Evolutionary conservation across 2,888 invertebrate species (phyloP).

Genomic region (Hirtodrosophila alboralis): DNA sequence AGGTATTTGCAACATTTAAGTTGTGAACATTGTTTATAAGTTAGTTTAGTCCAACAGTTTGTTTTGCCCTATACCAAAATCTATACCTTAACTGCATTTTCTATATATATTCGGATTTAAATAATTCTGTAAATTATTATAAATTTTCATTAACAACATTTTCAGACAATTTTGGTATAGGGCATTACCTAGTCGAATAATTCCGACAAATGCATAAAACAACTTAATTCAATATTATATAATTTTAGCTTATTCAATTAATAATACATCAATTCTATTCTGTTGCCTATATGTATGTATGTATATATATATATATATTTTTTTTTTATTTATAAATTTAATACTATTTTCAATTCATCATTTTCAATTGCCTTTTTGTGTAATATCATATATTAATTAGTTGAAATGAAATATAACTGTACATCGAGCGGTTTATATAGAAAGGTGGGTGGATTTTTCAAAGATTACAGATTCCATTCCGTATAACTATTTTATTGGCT

Average conservation of each 20-base stretch:
- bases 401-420: constrained; percentile 35
- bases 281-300: constrained; percentile 16
- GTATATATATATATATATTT: constrained; percentile 6
- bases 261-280: constrained; percentile 45
- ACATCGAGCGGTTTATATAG: constrained; percentile 36
- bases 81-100: too few relatives aligned
- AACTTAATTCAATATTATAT: constrained; percentile 33
- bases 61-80: constrained; percentile 15
- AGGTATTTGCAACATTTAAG: constrained; percentile 34
- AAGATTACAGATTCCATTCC: constrained; percentile 44
- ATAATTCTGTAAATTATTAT: too few relatives aligned
- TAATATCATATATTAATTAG: too few relatives aligned
- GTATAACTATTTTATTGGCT: constrained; percentile 46
- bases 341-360: neutral
- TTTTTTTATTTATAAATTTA: constrained; percentile 9
- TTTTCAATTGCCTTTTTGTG: constrained; percentile 12
- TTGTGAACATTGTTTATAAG: constrained; percentile 39
- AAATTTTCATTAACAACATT: neutral
- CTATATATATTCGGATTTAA: too few relatives aligned
- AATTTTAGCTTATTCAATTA: constrained; percentile 36
- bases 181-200: constrained; percentile 31
- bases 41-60: constrained; percentile 20
- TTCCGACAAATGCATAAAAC: constrained; percentile 36
- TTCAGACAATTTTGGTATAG: constrained; percentile 4
- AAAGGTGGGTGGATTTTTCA: constrained; percentile 57